Base-by-base conservation (phyloP, 2,888 invertebrate species). In the Brachypterus glaber region DNA sequence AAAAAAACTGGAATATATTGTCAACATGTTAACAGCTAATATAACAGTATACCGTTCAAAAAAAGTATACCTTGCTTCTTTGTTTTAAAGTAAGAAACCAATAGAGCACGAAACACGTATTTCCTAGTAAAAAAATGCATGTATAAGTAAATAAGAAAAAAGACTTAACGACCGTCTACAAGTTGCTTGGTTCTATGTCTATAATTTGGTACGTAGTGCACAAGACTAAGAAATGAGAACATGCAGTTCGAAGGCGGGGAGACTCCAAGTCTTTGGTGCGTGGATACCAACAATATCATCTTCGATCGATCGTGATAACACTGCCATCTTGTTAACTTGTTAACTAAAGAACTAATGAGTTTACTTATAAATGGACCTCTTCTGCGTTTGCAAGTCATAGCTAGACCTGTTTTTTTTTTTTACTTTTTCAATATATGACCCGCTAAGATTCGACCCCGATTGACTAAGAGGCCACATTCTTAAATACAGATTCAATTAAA, bases 271-370 rank as follows among this genome's bases (percentile, higher is more conserved):
- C 41, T 39, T 27, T 29, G 52, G 58, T 57, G 58, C 58, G 55
- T 56, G 58, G 56, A 59, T 57, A 55, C 52, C 54, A 50, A 57
- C 57, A 60, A 57, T 59, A 59, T 58, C 58, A 57, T 58, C 54
- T 55, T 49, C 50, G 59, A 60, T 59, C 55, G 58, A 52, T 57
- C 58, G 56, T 52, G 59, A 61, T 61, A 61, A 60, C 57, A 52
- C 57, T 54, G 60, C 60, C 62, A 62, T 62, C 62, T 62, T 62
- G 62, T 62, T 62, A 62, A 61, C 62, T 62, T 60, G 62, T 62
- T 62, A 62, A 62, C 60, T 58, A 60, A 61, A 62, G 59, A 59
- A 58, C 62, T 62, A 62, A 62, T 62, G 62, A 62, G 59, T 62
- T 60, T 58, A 56, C 55, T 55, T 54, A 55, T 59, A n/a, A 59